phyloP scores from a whole-genome alignment of 2,113 vertebrate species.

The Synchiropus splendidus region DNA sequence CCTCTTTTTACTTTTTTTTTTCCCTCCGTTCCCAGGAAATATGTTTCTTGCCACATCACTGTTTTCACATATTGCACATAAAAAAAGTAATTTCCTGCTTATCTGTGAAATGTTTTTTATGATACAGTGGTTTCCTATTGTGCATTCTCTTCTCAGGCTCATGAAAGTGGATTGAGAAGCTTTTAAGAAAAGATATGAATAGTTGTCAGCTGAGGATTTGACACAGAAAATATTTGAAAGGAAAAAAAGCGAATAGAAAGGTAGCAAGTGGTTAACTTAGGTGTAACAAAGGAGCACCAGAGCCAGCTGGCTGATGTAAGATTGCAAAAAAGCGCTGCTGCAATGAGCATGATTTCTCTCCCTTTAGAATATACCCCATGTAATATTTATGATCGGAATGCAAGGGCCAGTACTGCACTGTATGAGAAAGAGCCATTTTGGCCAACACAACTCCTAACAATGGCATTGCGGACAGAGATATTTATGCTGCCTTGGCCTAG shows the following conservation, averaged over 20 bases:
- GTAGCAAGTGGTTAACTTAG: neutral
- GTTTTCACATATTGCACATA: constrained; percentile 7
- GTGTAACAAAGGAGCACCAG: constrained; percentile 8
- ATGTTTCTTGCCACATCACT: no score
- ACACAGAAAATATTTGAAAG: constrained; percentile 4
- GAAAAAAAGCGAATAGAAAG: neutral
- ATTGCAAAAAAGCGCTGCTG: constrained; percentile 15
- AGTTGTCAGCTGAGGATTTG: no score
- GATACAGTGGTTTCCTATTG: constrained; percentile 9
- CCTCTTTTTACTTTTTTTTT: no score
- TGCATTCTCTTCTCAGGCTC: constrained; percentile 31
- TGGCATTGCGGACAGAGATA: constrained; percentile 6
- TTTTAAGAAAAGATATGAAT: constrained; percentile 30
- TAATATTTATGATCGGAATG: constrained; percentile 35
- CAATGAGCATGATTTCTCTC: constrained; percentile 21
- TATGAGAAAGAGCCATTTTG: constrained; percentile 17
- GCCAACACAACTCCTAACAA: constrained; percentile 24
- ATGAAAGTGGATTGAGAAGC: constrained; percentile 36
- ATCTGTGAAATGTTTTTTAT: constrained; percentile 22
- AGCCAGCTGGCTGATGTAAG: constrained; percentile 22
- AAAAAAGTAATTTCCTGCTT: constrained; percentile 41
- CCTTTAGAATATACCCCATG: constrained; percentile 21
- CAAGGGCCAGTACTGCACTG: constrained; percentile 13
- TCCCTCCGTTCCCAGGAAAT: no score
- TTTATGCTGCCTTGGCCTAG: constrained; percentile 3